Evolutionary conservation across 2,797 vertebrate genomes (phyloP).

Genomic region (Zenarchopterus dispar): DNA sequence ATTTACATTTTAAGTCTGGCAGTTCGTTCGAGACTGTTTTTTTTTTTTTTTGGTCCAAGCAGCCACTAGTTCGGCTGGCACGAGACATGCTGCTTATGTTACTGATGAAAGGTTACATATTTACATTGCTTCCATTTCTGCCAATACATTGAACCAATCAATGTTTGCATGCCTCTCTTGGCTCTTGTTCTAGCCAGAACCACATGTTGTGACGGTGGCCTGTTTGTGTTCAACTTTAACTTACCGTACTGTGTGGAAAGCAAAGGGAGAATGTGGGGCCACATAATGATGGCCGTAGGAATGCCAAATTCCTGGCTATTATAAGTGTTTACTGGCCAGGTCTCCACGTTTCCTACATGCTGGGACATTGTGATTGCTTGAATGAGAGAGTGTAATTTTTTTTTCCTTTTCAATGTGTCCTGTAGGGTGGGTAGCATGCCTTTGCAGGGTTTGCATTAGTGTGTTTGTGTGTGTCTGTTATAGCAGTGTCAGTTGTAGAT

Average conservation of each 20-base stretch:
- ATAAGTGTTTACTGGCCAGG: conserved; percentile 70
- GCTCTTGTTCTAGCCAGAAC: conserved; percentile 60
- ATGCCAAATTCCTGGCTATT: conserved; percentile 72
- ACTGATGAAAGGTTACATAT: conserved; percentile 68
- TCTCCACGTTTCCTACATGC: conserved; percentile 63
- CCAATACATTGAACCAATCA: conserved; percentile 72
- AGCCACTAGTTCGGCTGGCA: conserved; percentile 56
- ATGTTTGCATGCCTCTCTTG: conserved; percentile 68
- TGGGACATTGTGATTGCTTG: conserved; percentile 46
- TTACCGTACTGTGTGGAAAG: conserved; percentile 36
- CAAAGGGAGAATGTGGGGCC: conserved; percentile 42
- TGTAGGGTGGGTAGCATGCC: not conserved
- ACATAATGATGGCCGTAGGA: conserved; percentile 59
- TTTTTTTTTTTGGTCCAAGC: conserved; percentile 44
- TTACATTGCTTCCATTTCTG: conserved; percentile 66
- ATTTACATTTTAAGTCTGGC: conserved; percentile 46
- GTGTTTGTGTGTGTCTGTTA: conserved; percentile 20
- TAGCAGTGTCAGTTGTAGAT: conserved; percentile 37
- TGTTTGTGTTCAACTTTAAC: conserved; percentile 60
- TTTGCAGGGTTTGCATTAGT: conserved; percentile 11
- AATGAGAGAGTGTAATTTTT: not conserved
- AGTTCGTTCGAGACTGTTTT: conserved; percentile 48
- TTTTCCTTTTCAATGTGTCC: conserved; percentile 35
- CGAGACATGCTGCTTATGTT: conserved; percentile 44
- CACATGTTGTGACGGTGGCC: conserved; percentile 65